Percentiles rank a stretch among this genome's conserved stretches.
Conservation (phyloP, 2,113 vertebrate species). For the Mohoua ochrocephala region DNA sequence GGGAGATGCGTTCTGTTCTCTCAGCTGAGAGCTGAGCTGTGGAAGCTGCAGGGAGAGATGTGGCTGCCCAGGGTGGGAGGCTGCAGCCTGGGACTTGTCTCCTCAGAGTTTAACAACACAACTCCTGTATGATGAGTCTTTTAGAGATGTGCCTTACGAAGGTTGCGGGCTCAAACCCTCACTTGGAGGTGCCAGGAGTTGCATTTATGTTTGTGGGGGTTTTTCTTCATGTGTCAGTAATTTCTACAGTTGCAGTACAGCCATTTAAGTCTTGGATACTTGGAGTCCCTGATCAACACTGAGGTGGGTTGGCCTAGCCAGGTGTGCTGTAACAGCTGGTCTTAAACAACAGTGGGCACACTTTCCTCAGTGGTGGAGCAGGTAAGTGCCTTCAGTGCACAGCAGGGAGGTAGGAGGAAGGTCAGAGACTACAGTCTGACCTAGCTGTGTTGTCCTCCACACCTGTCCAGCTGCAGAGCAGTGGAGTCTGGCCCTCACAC, state of each 20-base stretch:
- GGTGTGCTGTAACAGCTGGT: background rate
- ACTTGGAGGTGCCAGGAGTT: background rate
- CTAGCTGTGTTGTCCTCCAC: background rate
- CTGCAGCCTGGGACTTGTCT: rapidly evolving
- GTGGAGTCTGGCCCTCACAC: background rate
- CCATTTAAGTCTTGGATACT: background rate
- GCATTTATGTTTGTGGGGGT: background rate
- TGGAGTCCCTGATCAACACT: rapidly evolving
- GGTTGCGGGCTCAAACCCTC: background rate
- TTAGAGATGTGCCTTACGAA: background rate
- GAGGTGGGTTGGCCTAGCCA: background rate
- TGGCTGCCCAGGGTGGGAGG: background rate
- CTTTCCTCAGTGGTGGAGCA: background rate
- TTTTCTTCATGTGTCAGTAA: background rate
- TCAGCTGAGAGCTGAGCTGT: background rate
- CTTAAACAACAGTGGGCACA: background rate
- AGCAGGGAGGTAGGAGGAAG: background rate
- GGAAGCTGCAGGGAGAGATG: background rate
- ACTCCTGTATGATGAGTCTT: rapidly evolving
- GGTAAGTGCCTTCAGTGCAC: rapidly evolving
- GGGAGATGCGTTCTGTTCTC: background rate
- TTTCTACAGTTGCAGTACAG: background rate
- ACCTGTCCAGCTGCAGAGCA: background rate
- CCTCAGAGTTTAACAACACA: rapidly evolving
- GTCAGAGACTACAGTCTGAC: background rate